Evolutionary conservation across 2,113 vertebrate species (phyloP).

Genomic region (Isurus oxyrinchus): DNA sequence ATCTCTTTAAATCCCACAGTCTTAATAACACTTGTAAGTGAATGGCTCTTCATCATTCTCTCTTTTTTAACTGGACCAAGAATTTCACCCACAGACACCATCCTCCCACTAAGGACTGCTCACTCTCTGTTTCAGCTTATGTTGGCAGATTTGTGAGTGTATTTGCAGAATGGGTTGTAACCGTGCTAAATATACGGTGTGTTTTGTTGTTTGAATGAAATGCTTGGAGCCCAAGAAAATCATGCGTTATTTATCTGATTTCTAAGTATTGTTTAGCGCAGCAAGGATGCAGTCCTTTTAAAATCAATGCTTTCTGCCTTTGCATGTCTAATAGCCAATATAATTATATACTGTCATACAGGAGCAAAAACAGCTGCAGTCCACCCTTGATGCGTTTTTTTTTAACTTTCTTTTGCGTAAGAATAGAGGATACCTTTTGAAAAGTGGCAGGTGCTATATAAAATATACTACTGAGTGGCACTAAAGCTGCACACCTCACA

Average conservation of each 20-base stretch:
- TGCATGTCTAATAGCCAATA: not conserved
- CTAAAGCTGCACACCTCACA: not conserved
- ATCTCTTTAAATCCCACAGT: not conserved
- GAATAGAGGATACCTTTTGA: slow-evolving; percentile 3
- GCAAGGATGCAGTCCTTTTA: not conserved
- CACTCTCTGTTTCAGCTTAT: not conserved
- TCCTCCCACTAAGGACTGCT: not conserved
- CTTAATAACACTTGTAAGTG: not conserved
- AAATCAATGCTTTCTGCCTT: slow-evolving; percentile 8
- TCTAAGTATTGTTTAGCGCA: not conserved
- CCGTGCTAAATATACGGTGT: not conserved
- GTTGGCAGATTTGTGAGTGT: not conserved
- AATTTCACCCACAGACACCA: not conserved
- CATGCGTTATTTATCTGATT: not conserved
- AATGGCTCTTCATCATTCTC: not conserved
- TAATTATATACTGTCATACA: not conserved
- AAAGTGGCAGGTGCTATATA: not conserved
- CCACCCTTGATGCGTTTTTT: not conserved
- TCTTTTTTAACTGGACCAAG: not conserved
- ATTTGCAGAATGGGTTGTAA: not conserved
- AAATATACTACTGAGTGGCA: not conserved
- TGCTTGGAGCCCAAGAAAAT: not conserved
- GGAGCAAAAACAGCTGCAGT: not conserved
- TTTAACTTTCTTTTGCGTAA: not conserved
- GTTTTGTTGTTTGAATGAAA: not conserved